Evolutionary conservation across 2,797 vertebrate genomes (phyloP), one percentile per base, ranked within the genome.

Genomic region (Distichodus sexfasciatus): DNA sequence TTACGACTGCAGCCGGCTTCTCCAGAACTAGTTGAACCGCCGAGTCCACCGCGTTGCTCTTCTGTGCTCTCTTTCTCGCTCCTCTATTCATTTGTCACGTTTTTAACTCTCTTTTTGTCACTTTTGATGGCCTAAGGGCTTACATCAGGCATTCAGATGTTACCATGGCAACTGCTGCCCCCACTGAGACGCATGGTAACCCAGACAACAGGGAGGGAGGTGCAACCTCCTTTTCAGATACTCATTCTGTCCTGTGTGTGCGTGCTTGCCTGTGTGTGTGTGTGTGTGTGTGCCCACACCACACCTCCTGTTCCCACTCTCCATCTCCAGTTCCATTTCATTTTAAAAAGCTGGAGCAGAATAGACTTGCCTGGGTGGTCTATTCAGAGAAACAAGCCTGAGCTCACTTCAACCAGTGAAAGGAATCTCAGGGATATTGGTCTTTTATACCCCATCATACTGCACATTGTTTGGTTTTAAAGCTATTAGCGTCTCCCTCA

Each of bases 161-260:
- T 79, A 64, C 79, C 66, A 76, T 75, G 74, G 76, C 66, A 79
- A 82, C 77, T 51, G n/a, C 60, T 72, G 65, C 74, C 72, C 76
- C 76, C 44, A 71, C 76, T 73, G 71, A 72, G 64, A 55, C 53
- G 63, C 75, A 66, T 65, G 64, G 66, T 75, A 77, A 61, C 78
- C 64, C 68, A 68, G 74, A 60, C 58, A 76, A 77, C 77, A 60
- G 62, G 62, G 63, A 68, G 60, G 71, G 73, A 73, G 73, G 40
- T 64, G 43, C 69, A 61, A 69, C 71, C 63, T 64, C 57, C 55
- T 57, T 69, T 70, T 59, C 41, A 73, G 53, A 72, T 68, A 54
- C 61, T 63, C 43, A 19, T 29, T 55, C 43, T 69, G 48, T 50
- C 51, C 77, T 60, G 14, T 44, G 21, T 64, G 8, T 35, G 46